A percentile compares a stretch with the other conserved stretches of the same genome.
Conservation (phyloP, 2,888 invertebrate species). For the Nemurella pictetii region DNA sequence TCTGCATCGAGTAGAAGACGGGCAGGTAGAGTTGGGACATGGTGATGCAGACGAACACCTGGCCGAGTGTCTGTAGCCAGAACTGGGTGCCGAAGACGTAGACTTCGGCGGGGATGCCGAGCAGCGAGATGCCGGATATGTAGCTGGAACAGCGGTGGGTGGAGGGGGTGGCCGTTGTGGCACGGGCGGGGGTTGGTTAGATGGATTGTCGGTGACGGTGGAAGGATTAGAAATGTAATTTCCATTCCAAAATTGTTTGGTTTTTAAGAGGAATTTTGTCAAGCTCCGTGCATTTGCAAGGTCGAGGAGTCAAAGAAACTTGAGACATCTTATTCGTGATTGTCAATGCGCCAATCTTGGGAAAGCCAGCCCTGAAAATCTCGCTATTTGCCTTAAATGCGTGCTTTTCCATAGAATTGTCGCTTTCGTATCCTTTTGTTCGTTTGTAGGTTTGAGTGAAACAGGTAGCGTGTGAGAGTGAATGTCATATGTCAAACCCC, state of each 20-base stretch:
- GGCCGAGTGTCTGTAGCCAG: conserved; percentile 66
- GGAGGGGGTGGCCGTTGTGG: background rate
- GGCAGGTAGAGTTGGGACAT: conserved; percentile 70
- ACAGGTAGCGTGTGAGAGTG: too few relatives aligned
- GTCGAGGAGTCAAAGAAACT: too few relatives aligned
- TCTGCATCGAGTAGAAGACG: conserved; percentile 62
- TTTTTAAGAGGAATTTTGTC: too few relatives aligned
- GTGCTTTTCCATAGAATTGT: too few relatives aligned
- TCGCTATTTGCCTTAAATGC: too few relatives aligned
- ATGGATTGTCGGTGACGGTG: background rate
- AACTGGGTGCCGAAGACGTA: conserved; percentile 75
- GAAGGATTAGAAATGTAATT: background rate
- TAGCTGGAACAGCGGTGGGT: conserved; percentile 57
- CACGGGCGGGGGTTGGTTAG: background rate
- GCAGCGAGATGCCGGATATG: conserved; percentile 71
- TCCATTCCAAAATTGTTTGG: background rate
- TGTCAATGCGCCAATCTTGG: too few relatives aligned
- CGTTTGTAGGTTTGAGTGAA: too few relatives aligned
- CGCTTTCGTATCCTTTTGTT: too few relatives aligned
- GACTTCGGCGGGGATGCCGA: conserved; percentile 76
- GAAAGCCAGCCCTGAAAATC: too few relatives aligned
- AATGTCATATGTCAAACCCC: too few relatives aligned
- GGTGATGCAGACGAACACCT: conserved; percentile 66
- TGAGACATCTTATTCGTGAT: too few relatives aligned
- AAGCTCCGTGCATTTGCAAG: too few relatives aligned